Conservation (phyloP, 2,113 vertebrate genomes). For the Oreochromis niloticus region DNA sequence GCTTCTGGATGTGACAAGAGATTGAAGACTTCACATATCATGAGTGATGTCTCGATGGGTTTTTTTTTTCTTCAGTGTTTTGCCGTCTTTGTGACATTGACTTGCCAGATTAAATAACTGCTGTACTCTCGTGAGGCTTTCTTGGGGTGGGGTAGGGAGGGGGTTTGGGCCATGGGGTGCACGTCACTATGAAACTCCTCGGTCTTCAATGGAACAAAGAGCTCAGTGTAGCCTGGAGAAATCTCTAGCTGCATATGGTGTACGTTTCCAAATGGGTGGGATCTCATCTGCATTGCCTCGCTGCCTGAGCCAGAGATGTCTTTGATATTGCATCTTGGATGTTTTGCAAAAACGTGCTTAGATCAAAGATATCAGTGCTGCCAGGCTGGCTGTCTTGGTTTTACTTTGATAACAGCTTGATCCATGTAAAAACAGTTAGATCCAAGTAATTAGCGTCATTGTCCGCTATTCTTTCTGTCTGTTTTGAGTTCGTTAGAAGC, state of each 20-base stretch:
- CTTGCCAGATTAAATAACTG: slow-evolving; percentile 42
- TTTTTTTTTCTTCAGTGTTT: neutral
- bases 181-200: neutral
- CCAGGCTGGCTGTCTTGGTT: neutral
- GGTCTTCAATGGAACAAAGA: slow-evolving; percentile 35
- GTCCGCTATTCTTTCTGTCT: neutral
- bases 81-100: neutral
- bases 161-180: neutral
- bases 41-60: neutral
- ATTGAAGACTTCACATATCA: slow-evolving; percentile 14
- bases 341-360: slow-evolving; percentile 12
- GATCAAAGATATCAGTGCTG: slow-evolving; percentile 19
- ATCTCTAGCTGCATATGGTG: slow-evolving; percentile 24
- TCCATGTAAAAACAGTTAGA: neutral
- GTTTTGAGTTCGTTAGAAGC: neutral
- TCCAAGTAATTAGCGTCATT: neutral
- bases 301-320: slow-evolving; percentile 2
- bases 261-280: slow-evolving; percentile 40
- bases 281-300: slow-evolving; percentile 27
- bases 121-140: neutral
- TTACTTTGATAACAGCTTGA: neutral
- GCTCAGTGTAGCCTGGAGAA: slow-evolving; percentile 38
- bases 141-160: neutral
- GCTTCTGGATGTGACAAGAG: neutral
- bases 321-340: slow-evolving; percentile 31